A percentile compares a stretch with the other conserved stretches of the same genome.
phyloP scores from a whole-genome alignment of 2,797 vertebrate species.

The Rhinogobio ventralis region DNA sequence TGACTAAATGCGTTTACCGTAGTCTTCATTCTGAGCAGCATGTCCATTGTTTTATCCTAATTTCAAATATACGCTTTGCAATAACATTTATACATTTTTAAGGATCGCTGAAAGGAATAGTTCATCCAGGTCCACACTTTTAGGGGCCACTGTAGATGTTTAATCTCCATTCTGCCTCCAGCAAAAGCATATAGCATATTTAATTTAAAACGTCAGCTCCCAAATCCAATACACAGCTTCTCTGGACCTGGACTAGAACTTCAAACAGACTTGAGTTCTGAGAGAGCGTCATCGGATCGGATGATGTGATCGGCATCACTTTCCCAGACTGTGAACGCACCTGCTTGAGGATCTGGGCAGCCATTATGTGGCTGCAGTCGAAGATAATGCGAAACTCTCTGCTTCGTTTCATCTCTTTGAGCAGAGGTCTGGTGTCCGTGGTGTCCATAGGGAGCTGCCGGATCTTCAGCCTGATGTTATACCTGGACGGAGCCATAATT shows the following conservation, averaged over 20 bases:
- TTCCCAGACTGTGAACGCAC: conserved; percentile 66
- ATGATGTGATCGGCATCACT: neutral
- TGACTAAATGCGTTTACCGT: neutral
- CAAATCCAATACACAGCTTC: neutral
- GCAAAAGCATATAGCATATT: conserved; percentile 11
- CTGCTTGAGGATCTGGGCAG: conserved; percentile 96
- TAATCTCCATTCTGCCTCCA: neutral
- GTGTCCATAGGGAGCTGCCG: conserved; percentile 94
- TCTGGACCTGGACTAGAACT: neutral
- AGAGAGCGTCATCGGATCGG: neutral
- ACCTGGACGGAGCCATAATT: conserved; percentile 97
- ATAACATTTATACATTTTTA: neutral
- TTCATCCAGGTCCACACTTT: neutral
- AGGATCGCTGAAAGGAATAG: neutral
- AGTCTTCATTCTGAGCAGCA: neutral
- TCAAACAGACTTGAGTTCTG: neutral
- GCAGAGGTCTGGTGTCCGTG: conserved; percentile 89
- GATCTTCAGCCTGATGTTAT: conserved; percentile 98
- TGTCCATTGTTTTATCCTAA: neutral
- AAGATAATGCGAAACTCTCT: conserved; percentile 98
- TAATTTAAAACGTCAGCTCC: neutral
- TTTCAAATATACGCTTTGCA: neutral
- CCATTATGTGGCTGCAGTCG: conserved; percentile 95
- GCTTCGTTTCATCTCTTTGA: conserved; percentile 98
- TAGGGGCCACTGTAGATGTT: no score